Evolutionary conservation across 2,888 invertebrate genomes (phyloP).

Genomic region (Torymus texanus): DNA sequence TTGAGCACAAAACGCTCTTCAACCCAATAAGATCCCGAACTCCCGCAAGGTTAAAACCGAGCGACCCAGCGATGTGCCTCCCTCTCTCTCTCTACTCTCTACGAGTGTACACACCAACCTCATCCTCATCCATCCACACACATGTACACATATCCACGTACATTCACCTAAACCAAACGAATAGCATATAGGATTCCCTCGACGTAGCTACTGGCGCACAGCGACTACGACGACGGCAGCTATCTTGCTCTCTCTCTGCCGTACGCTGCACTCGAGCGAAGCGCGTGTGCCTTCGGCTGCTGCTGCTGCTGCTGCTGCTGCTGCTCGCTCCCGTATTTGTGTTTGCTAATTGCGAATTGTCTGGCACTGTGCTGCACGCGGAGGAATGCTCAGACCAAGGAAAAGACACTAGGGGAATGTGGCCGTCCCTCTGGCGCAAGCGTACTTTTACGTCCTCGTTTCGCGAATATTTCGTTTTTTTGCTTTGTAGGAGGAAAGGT

Average conservation of each 20-base stretch:
- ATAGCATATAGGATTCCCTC: slow-evolving; percentile 62
- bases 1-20: too few species aligned
- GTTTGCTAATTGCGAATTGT: slow-evolving; percentile 76
- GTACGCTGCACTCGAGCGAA: slow-evolving; percentile 19
- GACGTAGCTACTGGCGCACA: slow-evolving; percentile 66
- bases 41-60: too few species aligned
- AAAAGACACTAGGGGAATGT: slow-evolving; percentile 62
- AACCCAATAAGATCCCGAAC: too few species aligned
- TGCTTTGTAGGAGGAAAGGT: not conserved
- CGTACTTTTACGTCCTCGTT: slow-evolving; percentile 26
- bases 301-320: slow-evolving; percentile 64
- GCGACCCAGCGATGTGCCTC: too few species aligned
- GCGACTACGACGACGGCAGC: slow-evolving; percentile 7
- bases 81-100: too few species aligned
- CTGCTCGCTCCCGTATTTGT: slow-evolving; percentile 72
- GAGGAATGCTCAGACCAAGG: slow-evolving; percentile 71
- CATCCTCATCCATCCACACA: too few species aligned
- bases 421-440: slow-evolving; percentile 37
- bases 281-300: slow-evolving; percentile 59
- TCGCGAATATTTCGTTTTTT: slow-evolving; percentile 29
- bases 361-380: slow-evolving; percentile 60
- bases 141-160: too few species aligned
- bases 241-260: not conserved
- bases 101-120: too few species aligned
- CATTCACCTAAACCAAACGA: too few species aligned